Percentiles rank a stretch among this genome's conserved stretches.
These are phyloP conservation scores for Sebastes oblongus DNA, from an alignment of 2,797 vertebrate genomes.

Conservation along the genomic window DNA sequence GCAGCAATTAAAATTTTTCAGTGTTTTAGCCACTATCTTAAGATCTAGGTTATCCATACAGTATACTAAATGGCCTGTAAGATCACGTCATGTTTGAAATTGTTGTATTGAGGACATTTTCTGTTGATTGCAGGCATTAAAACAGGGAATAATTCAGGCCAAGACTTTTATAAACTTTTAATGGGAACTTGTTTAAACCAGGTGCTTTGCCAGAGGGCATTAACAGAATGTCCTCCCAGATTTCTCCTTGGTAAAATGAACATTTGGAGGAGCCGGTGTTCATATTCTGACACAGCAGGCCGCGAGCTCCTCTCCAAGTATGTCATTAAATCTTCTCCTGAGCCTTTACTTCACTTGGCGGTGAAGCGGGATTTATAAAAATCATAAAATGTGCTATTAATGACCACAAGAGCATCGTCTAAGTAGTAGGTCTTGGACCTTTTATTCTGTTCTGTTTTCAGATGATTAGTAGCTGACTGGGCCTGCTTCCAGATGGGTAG, in stretches of 20 bases:
- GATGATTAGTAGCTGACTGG: constrained; percentile 6
- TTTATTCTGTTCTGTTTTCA: constrained; percentile 7
- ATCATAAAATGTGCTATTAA: constrained; percentile 6
- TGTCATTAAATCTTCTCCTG: constrained; percentile 38
- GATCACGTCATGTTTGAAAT: not conserved
- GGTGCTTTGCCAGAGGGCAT: constrained; percentile 54
- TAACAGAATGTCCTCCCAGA: constrained; percentile 35
- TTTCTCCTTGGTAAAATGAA: constrained; percentile 43
- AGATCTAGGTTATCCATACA: not conserved
- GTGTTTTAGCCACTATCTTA: not conserved
- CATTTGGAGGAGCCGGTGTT: constrained; percentile 49
- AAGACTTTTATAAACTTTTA: constrained; percentile 35
- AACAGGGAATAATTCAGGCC: constrained; percentile 31
- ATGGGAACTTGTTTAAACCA: constrained; percentile 48
- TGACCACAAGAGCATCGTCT: not conserved
- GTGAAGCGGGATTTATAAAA: constrained; percentile 26
- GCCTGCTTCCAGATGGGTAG: constrained; percentile 1
- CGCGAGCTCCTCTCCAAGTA: constrained; percentile 25
- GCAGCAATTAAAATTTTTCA: not conserved
- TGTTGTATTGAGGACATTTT: not conserved
- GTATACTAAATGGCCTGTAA: not conserved
- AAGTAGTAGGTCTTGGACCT: not conserved
- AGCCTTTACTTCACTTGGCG: constrained; percentile 8
- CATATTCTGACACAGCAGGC: constrained; percentile 42
- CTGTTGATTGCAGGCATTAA: constrained; percentile 31